These are phyloP conservation scores for Enteromius unitaeniatus DNA, from an alignment of 2,797 vertebrate genomes.

Conservation along the genomic window DNA sequence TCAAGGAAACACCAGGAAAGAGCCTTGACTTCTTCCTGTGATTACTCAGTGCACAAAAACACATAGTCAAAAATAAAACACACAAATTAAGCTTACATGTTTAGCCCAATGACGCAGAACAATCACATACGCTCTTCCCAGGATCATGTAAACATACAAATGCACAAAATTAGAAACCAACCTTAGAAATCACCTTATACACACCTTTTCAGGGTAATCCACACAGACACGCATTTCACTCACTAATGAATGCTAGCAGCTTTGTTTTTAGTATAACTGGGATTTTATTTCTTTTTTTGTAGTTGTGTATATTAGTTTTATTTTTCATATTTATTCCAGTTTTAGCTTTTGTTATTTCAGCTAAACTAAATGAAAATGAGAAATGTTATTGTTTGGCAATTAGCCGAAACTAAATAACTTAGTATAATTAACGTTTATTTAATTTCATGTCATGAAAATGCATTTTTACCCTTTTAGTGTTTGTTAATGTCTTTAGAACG, in stretches of 20 bases:
- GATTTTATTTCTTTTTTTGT: neutral
- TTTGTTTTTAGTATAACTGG: neutral
- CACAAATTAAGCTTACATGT: constrained; percentile 12
- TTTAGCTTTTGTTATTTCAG: neutral
- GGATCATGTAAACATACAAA: neutral
- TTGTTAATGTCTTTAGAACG: neutral
- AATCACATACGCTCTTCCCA: constrained; percentile 12
- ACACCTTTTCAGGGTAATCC: neutral
- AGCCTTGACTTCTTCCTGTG: constrained; percentile 54
- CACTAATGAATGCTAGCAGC: neutral
- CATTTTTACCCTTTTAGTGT: neutral
- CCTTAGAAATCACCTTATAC: no score
- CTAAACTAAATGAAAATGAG: no score
- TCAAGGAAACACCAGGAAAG: constrained; percentile 25
- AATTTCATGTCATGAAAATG: no score
- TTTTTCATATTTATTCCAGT: neutral
- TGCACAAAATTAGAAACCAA: neutral
- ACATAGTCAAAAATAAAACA: constrained; percentile 21
- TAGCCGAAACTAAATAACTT: neutral
- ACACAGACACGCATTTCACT: neutral
- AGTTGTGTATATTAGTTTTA: no score
- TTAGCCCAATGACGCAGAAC: constrained; percentile 4
- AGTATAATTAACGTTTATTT: neutral
- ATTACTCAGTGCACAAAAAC: constrained; percentile 28
- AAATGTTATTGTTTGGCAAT: neutral